phyloP scores from a whole-genome alignment of 2,888 invertebrate genomes.

The Cerastoderma edule region DNA sequence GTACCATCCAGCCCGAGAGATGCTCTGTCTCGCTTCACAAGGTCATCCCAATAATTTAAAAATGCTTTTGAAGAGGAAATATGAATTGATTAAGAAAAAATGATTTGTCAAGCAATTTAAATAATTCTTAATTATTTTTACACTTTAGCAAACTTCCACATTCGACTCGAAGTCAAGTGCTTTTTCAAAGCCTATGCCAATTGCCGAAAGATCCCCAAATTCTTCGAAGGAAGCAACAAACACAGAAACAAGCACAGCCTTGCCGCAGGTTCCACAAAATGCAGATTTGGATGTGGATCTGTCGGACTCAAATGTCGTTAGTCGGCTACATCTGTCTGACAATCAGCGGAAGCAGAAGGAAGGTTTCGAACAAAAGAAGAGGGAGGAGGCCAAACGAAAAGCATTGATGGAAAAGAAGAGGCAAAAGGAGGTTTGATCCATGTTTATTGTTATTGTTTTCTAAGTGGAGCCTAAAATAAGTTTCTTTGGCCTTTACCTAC shows the following conservation, averaged over 20 bases:
- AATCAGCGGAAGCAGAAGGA: slow-evolving; percentile 75
- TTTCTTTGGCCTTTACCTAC: too few species aligned
- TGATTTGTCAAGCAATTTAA: too few species aligned
- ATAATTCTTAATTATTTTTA: too few species aligned
- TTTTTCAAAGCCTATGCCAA: slow-evolving; percentile 61
- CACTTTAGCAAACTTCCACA: slow-evolving; percentile 46
- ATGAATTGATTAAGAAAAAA: too few species aligned
- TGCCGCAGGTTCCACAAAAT: neutral
- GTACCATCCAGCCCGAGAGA: too few species aligned
- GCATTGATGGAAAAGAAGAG: slow-evolving; percentile 70
- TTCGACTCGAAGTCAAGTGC: slow-evolving; percentile 61
- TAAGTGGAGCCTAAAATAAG: too few species aligned
- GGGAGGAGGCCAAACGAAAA: slow-evolving; percentile 70
- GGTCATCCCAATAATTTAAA: too few species aligned
- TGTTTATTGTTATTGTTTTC: too few species aligned
- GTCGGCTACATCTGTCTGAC: slow-evolving; percentile 74
- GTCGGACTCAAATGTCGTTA: slow-evolving; percentile 69
- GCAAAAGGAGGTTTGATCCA: slow-evolving; percentile 66
- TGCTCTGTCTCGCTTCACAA: too few species aligned
- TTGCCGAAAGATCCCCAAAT: slow-evolving; percentile 1
- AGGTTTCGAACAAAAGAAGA: slow-evolving; percentile 75
- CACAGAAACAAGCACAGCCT: neutral
- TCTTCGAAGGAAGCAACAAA: neutral
- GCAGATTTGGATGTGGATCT: slow-evolving; percentile 40
- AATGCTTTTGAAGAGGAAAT: too few species aligned